These are phyloP conservation scores for Alauda arvensis DNA, from an alignment of 2,797 vertebrate genomes.

Conservation along the genomic window DNA sequence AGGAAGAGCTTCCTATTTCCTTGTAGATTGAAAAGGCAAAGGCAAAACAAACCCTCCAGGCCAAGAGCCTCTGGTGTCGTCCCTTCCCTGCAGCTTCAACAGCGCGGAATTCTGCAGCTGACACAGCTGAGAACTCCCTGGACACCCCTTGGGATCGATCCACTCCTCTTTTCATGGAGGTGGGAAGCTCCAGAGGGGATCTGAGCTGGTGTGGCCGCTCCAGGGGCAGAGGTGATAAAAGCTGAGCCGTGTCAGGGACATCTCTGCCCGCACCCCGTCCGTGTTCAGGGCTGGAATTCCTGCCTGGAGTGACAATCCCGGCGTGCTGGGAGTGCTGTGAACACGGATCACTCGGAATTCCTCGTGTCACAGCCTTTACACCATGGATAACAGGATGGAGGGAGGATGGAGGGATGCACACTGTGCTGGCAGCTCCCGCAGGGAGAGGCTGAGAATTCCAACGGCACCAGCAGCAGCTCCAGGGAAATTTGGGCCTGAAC, in stretches of 20 bases:
- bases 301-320: neutral
- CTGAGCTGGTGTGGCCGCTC: neutral
- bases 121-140: neutral
- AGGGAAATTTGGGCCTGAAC: neutral
- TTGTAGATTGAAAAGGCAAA: neutral
- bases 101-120: neutral
- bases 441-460: fast-evolving
- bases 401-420: neutral
- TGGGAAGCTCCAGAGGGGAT: neutral
- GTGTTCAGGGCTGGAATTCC: neutral
- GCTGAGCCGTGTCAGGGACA: neutral
- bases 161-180: neutral
- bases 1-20: neutral
- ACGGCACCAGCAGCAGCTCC: fast-evolving
- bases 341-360: neutral
- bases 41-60: neutral
- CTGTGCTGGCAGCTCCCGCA: neutral
- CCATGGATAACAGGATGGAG: fast-evolving
- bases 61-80: fast-evolving
- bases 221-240: slow-evolving; percentile 14
- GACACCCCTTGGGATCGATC: neutral
- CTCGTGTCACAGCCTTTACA: fast-evolving
- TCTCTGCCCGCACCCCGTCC: neutral
- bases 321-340: neutral
- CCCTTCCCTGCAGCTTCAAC: neutral